Conservation (phyloP, 2,888 invertebrate species). For the Altica lythri region DNA sequence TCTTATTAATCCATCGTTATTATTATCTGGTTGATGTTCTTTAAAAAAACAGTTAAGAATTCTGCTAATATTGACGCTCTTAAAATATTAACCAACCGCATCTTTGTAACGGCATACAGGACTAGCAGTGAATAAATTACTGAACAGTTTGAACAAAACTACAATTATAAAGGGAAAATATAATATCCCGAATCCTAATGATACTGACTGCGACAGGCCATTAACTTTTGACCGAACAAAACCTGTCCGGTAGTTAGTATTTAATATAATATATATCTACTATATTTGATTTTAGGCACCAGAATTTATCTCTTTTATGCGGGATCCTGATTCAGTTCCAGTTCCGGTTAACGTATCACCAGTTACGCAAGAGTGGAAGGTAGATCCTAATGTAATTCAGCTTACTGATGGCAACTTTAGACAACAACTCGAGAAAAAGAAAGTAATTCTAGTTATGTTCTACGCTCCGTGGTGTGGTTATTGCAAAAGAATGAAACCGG, state of each 20-base stretch:
- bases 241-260: no score
- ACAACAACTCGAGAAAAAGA: slow-evolving; percentile 61
- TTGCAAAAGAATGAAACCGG: slow-evolving; percentile 71
- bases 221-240: not conserved
- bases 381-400: slow-evolving; percentile 57
- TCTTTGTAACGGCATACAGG: no score
- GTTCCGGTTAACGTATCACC: slow-evolving; percentile 36
- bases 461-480: slow-evolving; percentile 80
- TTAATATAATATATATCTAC: no score
- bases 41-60: no score
- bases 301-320: slow-evolving; percentile 71
- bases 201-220: not conserved
- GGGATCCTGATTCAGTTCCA: slow-evolving; percentile 55
- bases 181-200: no score
- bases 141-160: no score
- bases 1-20: no score
- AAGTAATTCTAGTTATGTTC: slow-evolving; percentile 75
- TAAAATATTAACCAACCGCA: no score
- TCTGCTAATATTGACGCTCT: no score
- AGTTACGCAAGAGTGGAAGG: slow-evolving; percentile 54
- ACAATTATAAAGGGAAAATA: no score
- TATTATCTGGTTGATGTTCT: no score
- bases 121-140: no score
- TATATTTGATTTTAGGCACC: slow-evolving; percentile 59
- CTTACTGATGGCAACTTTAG: slow-evolving; percentile 68